Conservation (phyloP, 2,888 invertebrate species). For the Patella ulyssiponensis region DNA sequence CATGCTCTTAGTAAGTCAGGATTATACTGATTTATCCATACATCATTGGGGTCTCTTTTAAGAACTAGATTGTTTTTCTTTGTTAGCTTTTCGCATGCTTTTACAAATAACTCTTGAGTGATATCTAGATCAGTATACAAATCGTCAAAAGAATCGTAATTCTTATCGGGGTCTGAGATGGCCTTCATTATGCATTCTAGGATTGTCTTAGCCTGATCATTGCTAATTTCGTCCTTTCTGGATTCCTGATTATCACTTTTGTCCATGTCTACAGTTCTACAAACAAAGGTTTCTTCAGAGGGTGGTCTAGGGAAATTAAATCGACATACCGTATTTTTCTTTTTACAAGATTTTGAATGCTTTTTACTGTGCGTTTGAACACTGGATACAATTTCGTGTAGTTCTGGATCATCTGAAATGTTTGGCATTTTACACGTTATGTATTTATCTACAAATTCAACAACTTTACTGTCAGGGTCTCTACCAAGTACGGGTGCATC, state of each 20-base stretch:
- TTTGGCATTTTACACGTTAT: slow-evolving; percentile 34
- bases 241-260: slow-evolving; percentile 6
- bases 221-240: neutral
- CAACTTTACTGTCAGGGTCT: slow-evolving; percentile 30
- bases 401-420: slow-evolving; percentile 20
- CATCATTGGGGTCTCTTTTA: slow-evolving; percentile 14
- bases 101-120: neutral
- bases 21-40: slow-evolving; percentile 27
- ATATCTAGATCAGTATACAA: neutral
- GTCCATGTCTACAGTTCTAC: slow-evolving; percentile 4
- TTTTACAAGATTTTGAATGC: slow-evolving; percentile 34
- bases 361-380: slow-evolving; percentile 29
- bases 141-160: neutral
- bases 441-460: slow-evolving; percentile 33
- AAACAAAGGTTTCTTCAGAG: neutral
- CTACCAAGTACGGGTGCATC: slow-evolving; percentile 39
- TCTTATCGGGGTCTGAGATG: neutral
- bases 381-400: slow-evolving; percentile 22
- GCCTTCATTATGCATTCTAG: neutral
- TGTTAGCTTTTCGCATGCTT: neutral
- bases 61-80: neutral
- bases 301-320: slow-evolving; percentile 29
- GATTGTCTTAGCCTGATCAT: neutral
- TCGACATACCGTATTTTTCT: slow-evolving; percentile 31
- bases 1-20: slow-evolving; percentile 1